Base-by-base conservation (phyloP, 2,888 invertebrate genomes). In the Coelogynopora nodosa region DNA sequence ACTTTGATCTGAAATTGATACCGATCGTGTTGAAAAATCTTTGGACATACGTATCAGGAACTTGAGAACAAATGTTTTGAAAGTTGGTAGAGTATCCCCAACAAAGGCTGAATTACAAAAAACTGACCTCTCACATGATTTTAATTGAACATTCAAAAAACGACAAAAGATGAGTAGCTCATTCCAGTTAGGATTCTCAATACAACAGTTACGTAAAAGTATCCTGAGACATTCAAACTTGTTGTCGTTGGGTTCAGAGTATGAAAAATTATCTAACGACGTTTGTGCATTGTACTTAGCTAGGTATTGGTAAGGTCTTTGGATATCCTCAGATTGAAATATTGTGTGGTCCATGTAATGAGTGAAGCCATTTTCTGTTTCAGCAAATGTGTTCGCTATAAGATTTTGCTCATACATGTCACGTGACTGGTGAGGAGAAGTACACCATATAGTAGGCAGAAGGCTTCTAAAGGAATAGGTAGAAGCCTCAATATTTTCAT, bases 21-120 rank as follows among this genome's bases (percentile, higher is more conserved):
- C 85, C 0, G 90, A 90, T 30, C 90, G 87, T 0, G 90, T 90
- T 0, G 90, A 88, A 88, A 90, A 90, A 86, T 90, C 90, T 90
- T 89, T 88, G 1, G 90, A 90, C 90, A 90, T 90, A 67, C 89
- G 89, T 28, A 90, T 88, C 81, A 90, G 89, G 87, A 89, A 90
- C 27, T 88, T 88, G 0, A 90, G 88, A 2, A 90, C 90, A 88
- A 90, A 90, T 30, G 86, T 86, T 23, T 88, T 84, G 87, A 90
- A 90, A 27, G 89, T 90, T 26, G 90, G 90, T n/a, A 90, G 86
- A 74, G 88, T 88, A 1, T 88, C 88, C 30, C 87, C 87, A 2
- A 88, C 85, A 74, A 74, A 23, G n/a, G 87, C 87, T n/a, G 80
- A 83, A 30, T 88, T 82, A 85, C 89, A 89, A 88, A 89, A 90